These are phyloP conservation scores for Glaucidium brasilianum DNA, from an alignment of 2,113 vertebrate species.

Conservation along the genomic window DNA sequence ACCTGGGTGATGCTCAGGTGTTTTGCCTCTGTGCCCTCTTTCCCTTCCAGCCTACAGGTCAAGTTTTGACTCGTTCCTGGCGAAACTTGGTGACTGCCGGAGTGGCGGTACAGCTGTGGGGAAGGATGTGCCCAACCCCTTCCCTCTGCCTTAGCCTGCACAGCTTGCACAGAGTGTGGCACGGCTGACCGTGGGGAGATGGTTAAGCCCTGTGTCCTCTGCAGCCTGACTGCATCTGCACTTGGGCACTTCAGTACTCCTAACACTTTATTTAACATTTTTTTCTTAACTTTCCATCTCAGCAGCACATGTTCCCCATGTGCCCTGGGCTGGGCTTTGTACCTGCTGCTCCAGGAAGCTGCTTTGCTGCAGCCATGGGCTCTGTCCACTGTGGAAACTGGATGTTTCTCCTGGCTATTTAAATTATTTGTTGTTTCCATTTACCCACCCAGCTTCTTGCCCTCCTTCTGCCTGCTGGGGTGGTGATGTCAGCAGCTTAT, in stretches of 20 bases:
- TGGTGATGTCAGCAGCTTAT: conserved; percentile 9
- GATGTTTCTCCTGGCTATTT: not conserved
- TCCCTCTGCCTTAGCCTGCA: accelerated
- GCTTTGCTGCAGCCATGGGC: not conserved
- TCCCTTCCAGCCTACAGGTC: not conserved
- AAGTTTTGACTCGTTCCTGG: not conserved
- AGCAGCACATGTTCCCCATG: accelerated
- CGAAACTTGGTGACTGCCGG: not conserved
- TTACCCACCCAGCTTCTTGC: not conserved
- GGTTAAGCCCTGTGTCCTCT: not conserved
- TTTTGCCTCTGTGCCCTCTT: not conserved
- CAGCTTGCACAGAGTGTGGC: accelerated
- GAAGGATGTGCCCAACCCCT: not conserved
- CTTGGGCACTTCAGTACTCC: not conserved
- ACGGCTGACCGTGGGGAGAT: accelerated
- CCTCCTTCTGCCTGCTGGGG: not conserved
- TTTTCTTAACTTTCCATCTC: not conserved
- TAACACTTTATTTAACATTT: not conserved
- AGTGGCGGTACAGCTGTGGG: accelerated
- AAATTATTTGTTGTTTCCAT: conserved; percentile 19
- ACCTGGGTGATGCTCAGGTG: not conserved
- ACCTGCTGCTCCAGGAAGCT: not conserved
- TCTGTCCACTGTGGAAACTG: not conserved
- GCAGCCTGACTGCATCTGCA: not conserved
- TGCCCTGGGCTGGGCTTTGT: not conserved